Evolutionary conservation across 1,140 invertebrate species (phyloP).

Genomic region (Diorhabda elongata): DNA sequence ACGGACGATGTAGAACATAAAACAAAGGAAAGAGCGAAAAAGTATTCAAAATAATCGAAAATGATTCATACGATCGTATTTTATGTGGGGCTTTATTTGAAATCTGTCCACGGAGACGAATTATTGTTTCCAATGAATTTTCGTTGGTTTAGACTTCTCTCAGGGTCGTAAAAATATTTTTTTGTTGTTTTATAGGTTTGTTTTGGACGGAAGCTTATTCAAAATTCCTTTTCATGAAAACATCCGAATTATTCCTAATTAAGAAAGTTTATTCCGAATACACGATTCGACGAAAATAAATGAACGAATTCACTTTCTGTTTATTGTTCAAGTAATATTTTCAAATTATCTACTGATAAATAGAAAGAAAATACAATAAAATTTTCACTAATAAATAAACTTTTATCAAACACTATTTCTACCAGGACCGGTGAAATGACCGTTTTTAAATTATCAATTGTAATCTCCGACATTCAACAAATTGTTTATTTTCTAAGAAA

Average conservation of each 20-base stretch:
- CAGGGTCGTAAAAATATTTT: conserved; percentile 1
- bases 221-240: background rate
- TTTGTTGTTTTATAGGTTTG: background rate
- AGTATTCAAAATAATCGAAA: conserved; percentile 3
- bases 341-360: too few species aligned
- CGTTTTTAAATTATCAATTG: too few species aligned
- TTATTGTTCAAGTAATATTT: too few species aligned
- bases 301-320: too few species aligned
- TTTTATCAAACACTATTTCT: too few species aligned
- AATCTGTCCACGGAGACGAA: conserved; percentile 1
- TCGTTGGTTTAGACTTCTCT: background rate
- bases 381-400: too few species aligned
- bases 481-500: too few species aligned
- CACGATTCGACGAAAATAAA: too few species aligned
- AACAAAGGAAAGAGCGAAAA: background rate
- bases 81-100: background rate
- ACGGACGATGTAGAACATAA: background rate
- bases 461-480: too few species aligned
- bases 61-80: conserved; percentile 2
- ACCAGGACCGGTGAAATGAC: too few species aligned
- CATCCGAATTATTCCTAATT: background rate
- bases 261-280: background rate
- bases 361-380: too few species aligned
- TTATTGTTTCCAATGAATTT: conserved; percentile 3
- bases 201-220: background rate